Conservation (phyloP, 2,888 invertebrate species). For the Zygaena filipendulae region DNA sequence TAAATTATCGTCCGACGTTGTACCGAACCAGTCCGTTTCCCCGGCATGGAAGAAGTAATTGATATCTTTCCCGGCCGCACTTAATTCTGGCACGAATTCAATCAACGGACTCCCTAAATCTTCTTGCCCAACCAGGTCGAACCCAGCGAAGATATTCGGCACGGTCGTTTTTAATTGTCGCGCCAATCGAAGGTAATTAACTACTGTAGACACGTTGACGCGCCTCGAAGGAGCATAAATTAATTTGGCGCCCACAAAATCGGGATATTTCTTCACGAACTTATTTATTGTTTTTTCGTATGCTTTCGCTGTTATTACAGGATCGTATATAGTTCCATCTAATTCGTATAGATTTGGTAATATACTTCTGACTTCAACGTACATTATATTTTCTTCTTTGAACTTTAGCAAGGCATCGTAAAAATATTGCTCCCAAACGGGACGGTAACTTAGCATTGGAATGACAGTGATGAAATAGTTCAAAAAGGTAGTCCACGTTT, state of each 20-base stretch:
- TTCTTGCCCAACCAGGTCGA: constrained; percentile 85
- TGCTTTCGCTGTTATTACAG: constrained; percentile 66
- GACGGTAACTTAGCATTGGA: constrained; percentile 69
- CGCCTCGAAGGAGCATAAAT: constrained; percentile 74
- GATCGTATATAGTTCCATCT: constrained; percentile 66
- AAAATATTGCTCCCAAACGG: constrained; percentile 74
- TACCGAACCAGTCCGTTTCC: constrained; percentile 81
- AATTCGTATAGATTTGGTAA: constrained; percentile 74
- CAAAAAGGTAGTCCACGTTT: constrained; percentile 70
- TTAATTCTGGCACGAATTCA: constrained; percentile 69
- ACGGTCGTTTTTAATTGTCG: constrained; percentile 50
- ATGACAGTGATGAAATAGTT: constrained; percentile 62
- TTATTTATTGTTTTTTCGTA: constrained; percentile 66
- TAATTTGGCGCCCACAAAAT: constrained; percentile 74
- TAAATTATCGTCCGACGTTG: constrained; percentile 75
- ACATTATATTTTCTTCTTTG: constrained; percentile 75
- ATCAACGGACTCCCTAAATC: constrained; percentile 74
- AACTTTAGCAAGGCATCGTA: constrained; percentile 72
- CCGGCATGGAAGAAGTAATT: constrained; percentile 84
- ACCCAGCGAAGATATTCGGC: constrained; percentile 78
- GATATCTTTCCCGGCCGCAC: constrained; percentile 54
- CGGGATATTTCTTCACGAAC: constrained; percentile 70
- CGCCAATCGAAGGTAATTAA: constrained; percentile 47
- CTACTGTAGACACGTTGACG: constrained; percentile 38
- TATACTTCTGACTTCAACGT: constrained; percentile 75